Conservation (phyloP, 2,888 invertebrate genomes). For the Drosophila quinaria region DNA sequence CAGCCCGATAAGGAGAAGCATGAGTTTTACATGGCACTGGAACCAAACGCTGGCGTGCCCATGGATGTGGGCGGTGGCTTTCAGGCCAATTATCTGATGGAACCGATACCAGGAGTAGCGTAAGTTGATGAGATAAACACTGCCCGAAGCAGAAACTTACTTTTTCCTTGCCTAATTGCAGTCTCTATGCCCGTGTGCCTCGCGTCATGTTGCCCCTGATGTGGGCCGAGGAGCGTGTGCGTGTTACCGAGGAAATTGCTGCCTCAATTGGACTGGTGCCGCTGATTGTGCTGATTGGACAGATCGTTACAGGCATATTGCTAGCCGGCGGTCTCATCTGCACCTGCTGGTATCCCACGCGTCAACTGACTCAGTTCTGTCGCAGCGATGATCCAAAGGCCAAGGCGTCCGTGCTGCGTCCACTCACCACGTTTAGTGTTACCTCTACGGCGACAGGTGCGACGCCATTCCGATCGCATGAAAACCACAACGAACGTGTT, state of each 20-base stretch:
- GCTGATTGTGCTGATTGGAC: constrained; percentile 87
- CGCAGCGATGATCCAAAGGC: constrained; percentile 76
- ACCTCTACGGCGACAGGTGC: constrained; percentile 11
- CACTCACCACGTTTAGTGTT: constrained; percentile 58
- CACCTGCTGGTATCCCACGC: constrained; percentile 84
- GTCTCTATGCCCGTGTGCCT: constrained; percentile 69
- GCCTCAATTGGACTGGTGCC: constrained; percentile 87
- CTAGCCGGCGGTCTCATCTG: constrained; percentile 85
- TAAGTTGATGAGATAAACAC: constrained; percentile 86
- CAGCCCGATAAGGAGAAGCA: constrained; percentile 90
- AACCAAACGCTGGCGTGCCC: constrained; percentile 92
- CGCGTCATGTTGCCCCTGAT: constrained; percentile 90
- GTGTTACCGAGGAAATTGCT: constrained; percentile 87
- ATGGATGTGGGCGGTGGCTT: constrained; percentile 91
- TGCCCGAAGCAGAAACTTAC: not conserved
- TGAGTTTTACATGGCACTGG: constrained; percentile 91
- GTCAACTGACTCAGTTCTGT: constrained; percentile 69
- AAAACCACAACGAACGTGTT: constrained; percentile 61
- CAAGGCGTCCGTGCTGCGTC: constrained; percentile 67
- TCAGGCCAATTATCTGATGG: constrained; percentile 91
- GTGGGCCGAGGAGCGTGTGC: constrained; percentile 91
- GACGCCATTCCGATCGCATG: constrained; percentile 30
- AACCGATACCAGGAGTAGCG: constrained; percentile 88
- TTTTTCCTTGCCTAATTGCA: constrained; percentile 29
- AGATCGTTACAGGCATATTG: constrained; percentile 86